Evolutionary conservation across 2,113 vertebrate species (phyloP).

Genomic region (Coturnix japonica): DNA sequence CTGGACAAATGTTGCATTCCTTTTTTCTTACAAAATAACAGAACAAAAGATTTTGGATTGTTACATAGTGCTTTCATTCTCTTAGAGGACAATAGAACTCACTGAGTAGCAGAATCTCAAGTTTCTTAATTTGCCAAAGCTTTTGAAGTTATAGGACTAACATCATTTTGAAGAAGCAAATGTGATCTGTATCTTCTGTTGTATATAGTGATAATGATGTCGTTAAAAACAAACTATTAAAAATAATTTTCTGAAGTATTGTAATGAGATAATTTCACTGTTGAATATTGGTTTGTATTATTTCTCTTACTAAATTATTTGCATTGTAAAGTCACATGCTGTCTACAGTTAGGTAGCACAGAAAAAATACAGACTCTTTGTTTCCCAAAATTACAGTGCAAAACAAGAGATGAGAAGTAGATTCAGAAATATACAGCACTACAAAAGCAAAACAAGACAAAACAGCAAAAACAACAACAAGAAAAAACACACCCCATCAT

Average conservation of each 20-base stretch:
- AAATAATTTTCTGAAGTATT: neutral
- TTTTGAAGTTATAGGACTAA: neutral
- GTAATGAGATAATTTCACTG: neutral
- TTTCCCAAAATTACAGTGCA: neutral
- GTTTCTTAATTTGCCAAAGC: neutral
- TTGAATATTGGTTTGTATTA: neutral
- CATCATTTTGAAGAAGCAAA: neutral
- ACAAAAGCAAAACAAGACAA: neutral
- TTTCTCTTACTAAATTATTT: neutral
- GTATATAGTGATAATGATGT: neutral
- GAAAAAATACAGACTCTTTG: neutral
- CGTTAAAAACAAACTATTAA: neutral
- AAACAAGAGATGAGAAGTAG: neutral
- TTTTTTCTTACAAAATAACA: neutral
- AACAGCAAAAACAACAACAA: fast-evolving
- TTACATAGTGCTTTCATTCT: neutral
- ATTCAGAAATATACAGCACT: neutral
- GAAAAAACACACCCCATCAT: too few species aligned
- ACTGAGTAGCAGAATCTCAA: neutral
- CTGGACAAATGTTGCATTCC: neutral
- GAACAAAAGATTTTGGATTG: neutral
- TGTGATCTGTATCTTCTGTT: neutral
- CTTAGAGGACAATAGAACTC: neutral
- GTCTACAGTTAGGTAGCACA: neutral
- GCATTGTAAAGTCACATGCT: neutral